Conservation (phyloP, 2,888 invertebrate genomes). For the Drosophila longiperda region DNA sequence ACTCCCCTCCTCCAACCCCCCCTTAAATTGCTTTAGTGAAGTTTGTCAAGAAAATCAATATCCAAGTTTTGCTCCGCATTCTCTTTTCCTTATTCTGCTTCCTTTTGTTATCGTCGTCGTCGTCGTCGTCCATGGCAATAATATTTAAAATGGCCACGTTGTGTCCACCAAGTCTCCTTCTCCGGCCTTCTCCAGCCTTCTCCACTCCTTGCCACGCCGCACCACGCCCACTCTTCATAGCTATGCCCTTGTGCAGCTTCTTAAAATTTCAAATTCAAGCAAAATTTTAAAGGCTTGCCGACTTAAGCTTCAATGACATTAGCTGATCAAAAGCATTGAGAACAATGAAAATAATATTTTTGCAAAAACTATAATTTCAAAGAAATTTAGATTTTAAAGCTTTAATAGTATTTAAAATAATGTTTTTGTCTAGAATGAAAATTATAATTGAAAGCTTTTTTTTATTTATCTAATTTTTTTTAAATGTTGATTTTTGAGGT, state of each 20-base stretch:
- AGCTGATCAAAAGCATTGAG: neutral
- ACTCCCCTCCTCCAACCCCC: constrained; percentile 2
- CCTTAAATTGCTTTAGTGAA: constrained; percentile 14
- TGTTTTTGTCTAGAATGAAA: neutral
- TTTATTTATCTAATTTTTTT: no score
- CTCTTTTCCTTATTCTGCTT: constrained; percentile 16
- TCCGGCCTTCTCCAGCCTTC: neutral
- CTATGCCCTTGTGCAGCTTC: constrained; percentile 56
- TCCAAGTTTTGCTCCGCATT: neutral
- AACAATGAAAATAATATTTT: neutral
- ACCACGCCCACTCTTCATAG: neutral
- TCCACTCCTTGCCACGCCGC: neutral
- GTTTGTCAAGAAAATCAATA: constrained; percentile 58
- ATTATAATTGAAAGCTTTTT: neutral
- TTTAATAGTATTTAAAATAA: neutral
- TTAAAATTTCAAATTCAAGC: constrained; percentile 38
- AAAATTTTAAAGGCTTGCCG: neutral
- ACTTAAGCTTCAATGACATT: constrained; percentile 8
- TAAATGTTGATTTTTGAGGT: neutral
- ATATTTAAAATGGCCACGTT: constrained; percentile 67
- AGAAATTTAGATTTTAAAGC: neutral
- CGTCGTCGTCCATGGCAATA: constrained; percentile 71
- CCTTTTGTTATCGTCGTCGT: constrained; percentile 45
- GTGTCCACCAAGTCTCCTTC: constrained; percentile 31
- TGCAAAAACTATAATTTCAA: neutral